Evolutionary conservation across 2,888 invertebrate species (phyloP).

Genomic region (Pterostichus madidus): DNA sequence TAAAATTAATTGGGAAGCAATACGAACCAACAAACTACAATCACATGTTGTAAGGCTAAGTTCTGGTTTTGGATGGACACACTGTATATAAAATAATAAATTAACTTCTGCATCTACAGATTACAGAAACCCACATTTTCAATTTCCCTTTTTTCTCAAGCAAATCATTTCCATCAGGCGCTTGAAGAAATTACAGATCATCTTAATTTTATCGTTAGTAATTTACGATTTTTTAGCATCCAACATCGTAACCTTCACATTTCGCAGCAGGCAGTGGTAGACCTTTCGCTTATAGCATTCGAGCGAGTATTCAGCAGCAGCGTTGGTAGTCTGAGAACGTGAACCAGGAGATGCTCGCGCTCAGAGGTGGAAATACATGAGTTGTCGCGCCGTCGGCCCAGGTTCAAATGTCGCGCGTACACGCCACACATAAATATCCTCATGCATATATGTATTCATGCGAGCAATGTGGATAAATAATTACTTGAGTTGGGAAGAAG

Average conservation of each 20-base stretch:
- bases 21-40: no score
- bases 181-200: neutral
- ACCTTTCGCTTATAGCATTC: constrained; percentile 53
- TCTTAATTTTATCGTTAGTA: constrained; percentile 48
- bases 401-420: constrained; percentile 55
- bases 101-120: no score
- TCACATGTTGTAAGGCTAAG: no score
- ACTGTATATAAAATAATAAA: no score
- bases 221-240: constrained; percentile 49
- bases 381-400: constrained; percentile 42
- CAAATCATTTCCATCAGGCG: no score
- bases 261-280: constrained; percentile 11
- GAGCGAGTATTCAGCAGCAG: neutral
- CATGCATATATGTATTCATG: no score
- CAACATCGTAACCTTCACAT: constrained; percentile 56
- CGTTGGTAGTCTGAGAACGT: constrained; percentile 40
- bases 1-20: no score
- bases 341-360: constrained; percentile 19
- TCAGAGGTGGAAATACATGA: constrained; percentile 59
- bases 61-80: no score
- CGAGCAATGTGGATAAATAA: no score
- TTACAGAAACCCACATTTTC: no score
- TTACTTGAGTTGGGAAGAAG: no score
- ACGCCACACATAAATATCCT: neutral
- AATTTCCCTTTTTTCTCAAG: no score